Conservation (phyloP, 2,113 vertebrate genomes). For the Petaurus breviceps region DNA sequence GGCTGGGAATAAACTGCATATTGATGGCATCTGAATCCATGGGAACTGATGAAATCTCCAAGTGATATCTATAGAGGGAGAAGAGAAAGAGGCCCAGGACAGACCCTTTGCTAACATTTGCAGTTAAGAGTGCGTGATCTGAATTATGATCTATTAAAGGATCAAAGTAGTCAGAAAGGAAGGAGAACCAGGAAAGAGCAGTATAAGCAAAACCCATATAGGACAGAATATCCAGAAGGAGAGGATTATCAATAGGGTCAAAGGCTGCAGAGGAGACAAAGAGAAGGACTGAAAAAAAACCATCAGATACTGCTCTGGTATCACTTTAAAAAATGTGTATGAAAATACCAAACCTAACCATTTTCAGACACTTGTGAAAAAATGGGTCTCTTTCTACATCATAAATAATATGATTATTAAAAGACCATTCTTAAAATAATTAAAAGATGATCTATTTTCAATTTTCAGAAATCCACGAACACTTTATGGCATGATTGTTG, state of each 20-base stretch:
- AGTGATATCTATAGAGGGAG: background rate
- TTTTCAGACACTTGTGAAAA: background rate
- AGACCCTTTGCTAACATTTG: background rate
- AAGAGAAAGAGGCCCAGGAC: background rate
- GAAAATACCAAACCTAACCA: background rate
- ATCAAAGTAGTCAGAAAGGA: background rate
- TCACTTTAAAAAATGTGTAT: background rate
- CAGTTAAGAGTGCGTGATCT: background rate
- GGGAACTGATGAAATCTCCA: background rate
- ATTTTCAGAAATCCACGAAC: slow-evolving; percentile 36
- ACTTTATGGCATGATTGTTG: slow-evolving; percentile 52
- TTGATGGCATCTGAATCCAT: background rate
- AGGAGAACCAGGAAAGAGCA: background rate
- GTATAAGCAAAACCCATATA: background rate
- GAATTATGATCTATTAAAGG: background rate
- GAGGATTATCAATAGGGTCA: background rate
- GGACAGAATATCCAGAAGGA: background rate
- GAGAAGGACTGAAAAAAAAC: background rate
- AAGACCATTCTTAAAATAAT: slow-evolving; percentile 49
- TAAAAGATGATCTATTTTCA: slow-evolving; percentile 42
- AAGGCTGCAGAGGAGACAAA: background rate
- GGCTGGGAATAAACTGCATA: background rate
- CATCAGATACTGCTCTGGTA: background rate
- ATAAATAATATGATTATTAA: slow-evolving; percentile 9
- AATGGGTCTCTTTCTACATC: slow-evolving; percentile 15